Evolutionary conservation across 2,113 vertebrate species (phyloP), one percentile per base, ranked within the genome.

Genomic region (Rhegmatorhina hoffmannsi): DNA sequence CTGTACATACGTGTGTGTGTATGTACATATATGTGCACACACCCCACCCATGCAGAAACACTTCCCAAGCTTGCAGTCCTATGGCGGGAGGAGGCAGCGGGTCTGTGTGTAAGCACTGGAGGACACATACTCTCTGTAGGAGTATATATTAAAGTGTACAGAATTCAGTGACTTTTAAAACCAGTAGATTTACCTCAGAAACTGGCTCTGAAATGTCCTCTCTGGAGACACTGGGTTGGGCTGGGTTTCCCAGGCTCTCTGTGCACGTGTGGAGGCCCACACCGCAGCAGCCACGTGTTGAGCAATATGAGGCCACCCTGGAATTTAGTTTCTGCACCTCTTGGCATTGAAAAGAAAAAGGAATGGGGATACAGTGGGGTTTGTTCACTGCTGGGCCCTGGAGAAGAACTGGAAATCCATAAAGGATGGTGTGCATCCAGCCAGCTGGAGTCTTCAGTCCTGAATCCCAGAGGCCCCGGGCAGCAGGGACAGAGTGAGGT

Each of bases 101-200:
- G 67, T 80, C 95, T 20, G 17, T 24, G 17, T 84, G 78, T 84
- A 33, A 47, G 95, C 97, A 94, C 97, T 96, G 97, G 96, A 96
- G 92, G 82, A 79, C 68, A 92, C 93, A 50, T 28, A 17, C 92
- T 96, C 55, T 47, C 31, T 73, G 94, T 96, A 97, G 96, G 96
- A 96, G 96, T 83, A 94, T 95, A 79, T 95, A 93, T 89, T 75
- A 90, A 72, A 94, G 79, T 98, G 98, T 97, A 97, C 95, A 98
- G 96, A 97, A 94, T 83, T 88, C 10, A 21, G 87, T 94, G 95
- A 96, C 96, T 97, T 95, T 95, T 96, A 69, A 89, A 94, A 96
- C 91, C 74, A 93, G 97, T 97, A 97, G 97, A 98, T 98, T 98
- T 98, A 99, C 99, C 98, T 99, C 98, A 99, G 97, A 98, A 97